phyloP scores from a whole-genome alignment of 2,888 invertebrate species.

The Acleris literana region DNA sequence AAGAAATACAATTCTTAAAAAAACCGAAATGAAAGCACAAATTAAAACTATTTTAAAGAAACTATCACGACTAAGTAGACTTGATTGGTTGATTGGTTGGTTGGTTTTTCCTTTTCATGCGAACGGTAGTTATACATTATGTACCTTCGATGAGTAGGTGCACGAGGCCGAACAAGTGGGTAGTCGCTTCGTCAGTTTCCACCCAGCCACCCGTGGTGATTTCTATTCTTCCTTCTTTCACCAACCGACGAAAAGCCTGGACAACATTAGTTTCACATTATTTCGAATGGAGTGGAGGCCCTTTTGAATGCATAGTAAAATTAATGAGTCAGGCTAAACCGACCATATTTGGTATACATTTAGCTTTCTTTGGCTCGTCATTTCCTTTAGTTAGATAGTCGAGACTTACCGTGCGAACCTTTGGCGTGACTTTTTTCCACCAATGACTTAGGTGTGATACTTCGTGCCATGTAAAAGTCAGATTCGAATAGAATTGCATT shows the following conservation, averaged over 20 bases:
- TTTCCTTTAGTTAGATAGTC: background rate
- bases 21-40: too few relatives aligned
- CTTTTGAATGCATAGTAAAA: too few relatives aligned
- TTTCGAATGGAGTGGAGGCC: too few relatives aligned
- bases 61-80: too few relatives aligned
- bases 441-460: conserved; percentile 72
- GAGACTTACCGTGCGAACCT: conserved; percentile 61
- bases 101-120: too few relatives aligned
- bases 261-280: conserved; percentile 14
- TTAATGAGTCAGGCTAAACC: background rate
- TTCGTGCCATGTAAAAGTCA: conserved; percentile 75
- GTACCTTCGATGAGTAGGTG: conserved; percentile 95
- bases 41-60: too few relatives aligned
- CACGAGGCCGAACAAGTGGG: conserved; percentile 93
- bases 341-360: background rate
- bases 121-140: too few relatives aligned
- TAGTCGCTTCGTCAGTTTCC: conserved; percentile 96
- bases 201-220: conserved; percentile 97
- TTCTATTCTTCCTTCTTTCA: conserved; percentile 92
- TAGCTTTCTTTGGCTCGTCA: too few relatives aligned
- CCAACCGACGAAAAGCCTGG: conserved; percentile 87
- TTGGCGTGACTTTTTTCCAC: conserved; percentile 66
- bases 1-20: too few relatives aligned
- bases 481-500: conserved; percentile 65
- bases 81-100: too few relatives aligned